Percentiles rank a stretch among this genome's conserved stretches.
These are phyloP conservation scores for Drosophila orosa DNA, from an alignment of 1,140 invertebrate genomes.

Conservation along the genomic window DNA sequence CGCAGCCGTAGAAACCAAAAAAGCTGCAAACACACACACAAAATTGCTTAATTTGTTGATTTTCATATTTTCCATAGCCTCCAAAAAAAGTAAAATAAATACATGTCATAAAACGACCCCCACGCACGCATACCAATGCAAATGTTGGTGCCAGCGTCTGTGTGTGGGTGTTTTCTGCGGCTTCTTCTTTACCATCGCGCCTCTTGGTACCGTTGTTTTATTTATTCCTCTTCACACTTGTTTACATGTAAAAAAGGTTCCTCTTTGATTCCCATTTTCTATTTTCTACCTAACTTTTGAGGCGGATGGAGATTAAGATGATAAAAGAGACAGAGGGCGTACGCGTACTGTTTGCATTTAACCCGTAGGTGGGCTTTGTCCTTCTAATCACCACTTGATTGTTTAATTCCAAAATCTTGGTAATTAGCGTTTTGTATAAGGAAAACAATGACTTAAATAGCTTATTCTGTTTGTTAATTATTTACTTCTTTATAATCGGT, in stretches of 20 bases:
- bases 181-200: conserved; percentile 13
- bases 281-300: conserved; percentile 17
- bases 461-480: not conserved
- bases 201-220: conserved; percentile 54
- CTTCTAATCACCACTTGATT: conserved; percentile 1
- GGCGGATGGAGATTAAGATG: conserved; percentile 6
- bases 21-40: conserved; percentile 38
- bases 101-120: conserved; percentile 24
- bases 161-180: conserved; percentile 32
- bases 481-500: not conserved
- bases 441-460: not conserved
- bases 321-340: not conserved
- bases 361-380: conserved; percentile 14
- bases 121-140: conserved; percentile 28
- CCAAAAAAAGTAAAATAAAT: conserved; percentile 42
- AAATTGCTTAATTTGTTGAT: conserved; percentile 68
- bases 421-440: not conserved
- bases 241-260: conserved; percentile 30
- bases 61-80: conserved; percentile 67
- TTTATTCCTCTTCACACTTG: conserved; percentile 52
- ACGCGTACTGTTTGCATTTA: conserved; percentile 42
- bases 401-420: not conserved
- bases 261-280: conserved; percentile 13
- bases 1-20: conserved; percentile 45
- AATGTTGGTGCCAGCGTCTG: conserved; percentile 6